Conservation (phyloP, 2,888 invertebrate genomes). For the Gerris lacustris region DNA sequence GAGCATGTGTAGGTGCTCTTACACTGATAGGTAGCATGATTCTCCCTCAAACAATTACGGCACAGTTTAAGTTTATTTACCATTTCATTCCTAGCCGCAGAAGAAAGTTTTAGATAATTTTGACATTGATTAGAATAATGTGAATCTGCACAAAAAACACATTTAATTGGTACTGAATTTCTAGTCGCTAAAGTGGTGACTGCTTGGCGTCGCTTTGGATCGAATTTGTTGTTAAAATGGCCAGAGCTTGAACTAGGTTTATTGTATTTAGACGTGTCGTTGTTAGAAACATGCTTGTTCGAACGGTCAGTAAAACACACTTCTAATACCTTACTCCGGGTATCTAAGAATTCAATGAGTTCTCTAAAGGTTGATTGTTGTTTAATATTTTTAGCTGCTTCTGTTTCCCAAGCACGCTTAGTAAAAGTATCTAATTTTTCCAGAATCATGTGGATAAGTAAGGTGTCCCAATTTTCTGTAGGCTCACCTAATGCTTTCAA, state of each 20-base stretch:
- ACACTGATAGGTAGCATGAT: background rate
- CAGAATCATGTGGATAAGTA: background rate
- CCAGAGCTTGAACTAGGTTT: background rate
- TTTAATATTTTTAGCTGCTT: background rate
- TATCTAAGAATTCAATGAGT: conserved; percentile 5
- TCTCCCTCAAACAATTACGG: background rate
- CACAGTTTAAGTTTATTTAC: background rate
- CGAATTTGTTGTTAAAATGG: background rate
- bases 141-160: background rate
- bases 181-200: background rate
- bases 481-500: conserved; percentile 3
- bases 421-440: conserved; percentile 10
- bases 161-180: background rate
- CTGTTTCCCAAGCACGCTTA: conserved; percentile 8
- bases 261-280: background rate
- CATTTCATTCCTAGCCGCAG: background rate
- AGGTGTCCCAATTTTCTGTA: conserved; percentile 9
- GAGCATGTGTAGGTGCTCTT: background rate
- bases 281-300: no score
- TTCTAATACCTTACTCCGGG: background rate
- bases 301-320: background rate
- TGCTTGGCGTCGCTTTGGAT: background rate
- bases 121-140: background rate
- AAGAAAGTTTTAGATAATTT: background rate
- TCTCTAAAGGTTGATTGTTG: background rate